phyloP scores from a whole-genome alignment of 2,888 invertebrate species.

The Scaptomyza polygonia region DNA sequence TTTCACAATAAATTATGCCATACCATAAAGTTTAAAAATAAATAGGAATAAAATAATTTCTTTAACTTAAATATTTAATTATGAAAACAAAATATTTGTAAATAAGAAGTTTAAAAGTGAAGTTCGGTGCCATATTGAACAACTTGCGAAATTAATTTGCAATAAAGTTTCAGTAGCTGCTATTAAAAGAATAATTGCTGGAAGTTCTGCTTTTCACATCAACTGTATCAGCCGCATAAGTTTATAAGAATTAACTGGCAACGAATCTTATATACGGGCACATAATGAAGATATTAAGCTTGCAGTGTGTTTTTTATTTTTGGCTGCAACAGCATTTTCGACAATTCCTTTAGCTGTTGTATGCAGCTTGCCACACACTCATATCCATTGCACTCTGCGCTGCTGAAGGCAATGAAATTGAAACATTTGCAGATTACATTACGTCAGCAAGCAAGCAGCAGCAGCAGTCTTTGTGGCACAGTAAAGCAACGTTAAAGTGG shows the following conservation, averaged over 20 bases:
- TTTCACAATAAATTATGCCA: neutral
- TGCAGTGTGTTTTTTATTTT: neutral
- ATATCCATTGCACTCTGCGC: constrained; percentile 1
- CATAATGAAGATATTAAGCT: constrained; percentile 11
- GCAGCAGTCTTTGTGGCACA: constrained; percentile 33
- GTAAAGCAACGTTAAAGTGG: constrained; percentile 33
- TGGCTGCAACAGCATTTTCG: constrained; percentile 46
- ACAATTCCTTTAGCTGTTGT: constrained; percentile 41
- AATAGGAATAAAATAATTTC: too few species aligned
- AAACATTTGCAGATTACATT: constrained; percentile 65
- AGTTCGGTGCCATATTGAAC: neutral
- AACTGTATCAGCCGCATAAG: neutral
- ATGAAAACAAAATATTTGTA: neutral
- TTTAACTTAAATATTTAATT: neutral
- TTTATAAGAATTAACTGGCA: neutral
- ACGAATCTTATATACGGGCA: neutral
- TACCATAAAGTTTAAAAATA: neutral
- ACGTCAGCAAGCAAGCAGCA: constrained; percentile 38
- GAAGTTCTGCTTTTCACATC: neutral
- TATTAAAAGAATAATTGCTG: neutral
- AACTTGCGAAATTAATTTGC: neutral
- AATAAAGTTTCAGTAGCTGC: neutral
- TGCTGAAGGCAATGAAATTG: constrained; percentile 32
- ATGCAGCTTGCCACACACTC: constrained; percentile 17
- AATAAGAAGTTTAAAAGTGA: neutral